A percentile compares a stretch with the other conserved stretches of the same genome.
phyloP scores from a whole-genome alignment of 1,140 invertebrate species.

The Zaprionus ghesquierei region DNA sequence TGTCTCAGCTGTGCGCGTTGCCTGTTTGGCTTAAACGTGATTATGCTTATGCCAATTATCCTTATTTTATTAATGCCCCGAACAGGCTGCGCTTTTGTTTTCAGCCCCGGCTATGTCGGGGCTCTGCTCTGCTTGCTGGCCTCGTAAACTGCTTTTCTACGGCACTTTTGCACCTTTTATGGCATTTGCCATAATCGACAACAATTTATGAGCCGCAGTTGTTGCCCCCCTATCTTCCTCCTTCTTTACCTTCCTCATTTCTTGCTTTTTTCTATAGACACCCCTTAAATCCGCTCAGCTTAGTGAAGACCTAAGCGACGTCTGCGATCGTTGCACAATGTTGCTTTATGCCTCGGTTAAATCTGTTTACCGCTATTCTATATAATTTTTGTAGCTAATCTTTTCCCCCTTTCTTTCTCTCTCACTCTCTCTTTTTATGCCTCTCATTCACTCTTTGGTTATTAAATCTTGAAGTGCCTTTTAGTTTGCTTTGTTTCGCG shows the following conservation, averaged over 20 bases:
- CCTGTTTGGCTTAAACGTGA: conserved; percentile 76
- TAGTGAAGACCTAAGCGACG: conserved; percentile 55
- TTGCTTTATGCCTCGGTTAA: conserved; percentile 13
- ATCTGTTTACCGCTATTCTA: conserved; percentile 18
- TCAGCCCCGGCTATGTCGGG: no score
- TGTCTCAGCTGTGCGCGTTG: conserved; percentile 70
- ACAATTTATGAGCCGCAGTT: conserved; percentile 69
- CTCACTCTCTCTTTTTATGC: conserved; percentile 6
- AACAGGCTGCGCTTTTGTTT: conserved; percentile 30
- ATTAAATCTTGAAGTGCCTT: conserved; percentile 49
- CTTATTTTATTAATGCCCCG: conserved; percentile 78
- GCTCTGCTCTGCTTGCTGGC: conserved; percentile 23
- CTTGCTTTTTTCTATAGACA: conserved; percentile 40
- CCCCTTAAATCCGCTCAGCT: conserved; percentile 60
- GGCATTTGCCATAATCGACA: conserved; percentile 73
- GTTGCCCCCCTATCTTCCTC: conserved; percentile 16
- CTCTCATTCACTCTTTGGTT: conserved; percentile 14
- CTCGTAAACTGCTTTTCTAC: conserved; percentile 58
- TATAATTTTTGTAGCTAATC: neutral
- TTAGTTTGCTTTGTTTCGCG: conserved; percentile 56
- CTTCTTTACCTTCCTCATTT: neutral
- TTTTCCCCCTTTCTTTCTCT: conserved; percentile 19
- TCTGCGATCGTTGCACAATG: conserved; percentile 6
- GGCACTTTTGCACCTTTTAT: conserved; percentile 77
- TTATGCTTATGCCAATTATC: conserved; percentile 81